These are phyloP conservation scores for Heliconius hewitsoni DNA, from an alignment of 1,140 invertebrate species.

Conservation along the genomic window DNA sequence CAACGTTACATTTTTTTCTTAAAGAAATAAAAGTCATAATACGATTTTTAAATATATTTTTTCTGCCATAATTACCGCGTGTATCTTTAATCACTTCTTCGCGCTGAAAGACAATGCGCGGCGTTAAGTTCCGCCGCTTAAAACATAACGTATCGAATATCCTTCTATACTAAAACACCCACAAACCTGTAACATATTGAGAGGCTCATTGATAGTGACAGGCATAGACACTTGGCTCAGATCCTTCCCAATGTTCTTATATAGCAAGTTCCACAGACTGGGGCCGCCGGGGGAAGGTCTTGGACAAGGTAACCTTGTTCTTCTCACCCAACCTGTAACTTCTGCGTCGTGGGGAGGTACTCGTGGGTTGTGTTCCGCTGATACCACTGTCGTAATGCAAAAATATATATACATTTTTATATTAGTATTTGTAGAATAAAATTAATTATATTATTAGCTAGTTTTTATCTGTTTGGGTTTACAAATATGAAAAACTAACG, in stretches of 20 bases:
- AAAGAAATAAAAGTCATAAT: no score
- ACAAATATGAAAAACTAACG: no score
- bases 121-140: no score
- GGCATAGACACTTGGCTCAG: conserved; percentile 88
- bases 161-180: background rate
- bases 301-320: conserved; percentile 86
- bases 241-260: conserved; percentile 94
- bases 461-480: no score
- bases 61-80: no score
- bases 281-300: conserved; percentile 88
- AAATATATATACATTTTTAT: background rate
- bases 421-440: background rate
- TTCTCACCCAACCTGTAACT: conserved; percentile 77
- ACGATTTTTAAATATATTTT: no score
- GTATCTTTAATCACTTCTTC: no score
- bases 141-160: no score
- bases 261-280: conserved; percentile 90
- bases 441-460: no score
- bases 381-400: conserved; percentile 37
- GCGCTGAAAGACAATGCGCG: no score
- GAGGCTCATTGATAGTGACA: conserved; percentile 92
- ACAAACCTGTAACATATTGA: conserved; percentile 88
- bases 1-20: no score
- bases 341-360: conserved; percentile 14
- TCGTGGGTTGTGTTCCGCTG: conserved; percentile 44